Conservation (phyloP, 2,113 vertebrate genomes). For the Nothobranchius kuhntae region DNA sequence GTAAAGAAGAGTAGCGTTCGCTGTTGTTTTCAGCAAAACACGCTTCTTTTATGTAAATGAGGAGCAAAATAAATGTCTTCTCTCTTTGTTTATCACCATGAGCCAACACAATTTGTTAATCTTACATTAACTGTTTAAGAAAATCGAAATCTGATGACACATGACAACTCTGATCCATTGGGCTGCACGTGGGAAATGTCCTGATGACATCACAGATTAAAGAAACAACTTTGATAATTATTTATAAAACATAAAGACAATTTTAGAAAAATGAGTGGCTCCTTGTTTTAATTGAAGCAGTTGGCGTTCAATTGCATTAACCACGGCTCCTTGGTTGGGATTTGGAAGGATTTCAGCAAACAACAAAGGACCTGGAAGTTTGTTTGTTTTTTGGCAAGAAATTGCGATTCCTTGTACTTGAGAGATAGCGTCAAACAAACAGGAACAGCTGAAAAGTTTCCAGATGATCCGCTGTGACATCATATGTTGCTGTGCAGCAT, state of each 20-base stretch:
- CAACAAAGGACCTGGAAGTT: conserved; percentile 9
- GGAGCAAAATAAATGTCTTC: not conserved
- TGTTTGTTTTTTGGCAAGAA: conserved; percentile 1
- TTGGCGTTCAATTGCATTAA: conserved; percentile 48
- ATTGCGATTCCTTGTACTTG: conserved; percentile 16
- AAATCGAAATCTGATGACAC: too few species aligned
- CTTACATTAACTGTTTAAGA: too few species aligned
- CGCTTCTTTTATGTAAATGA: conserved; percentile 18
- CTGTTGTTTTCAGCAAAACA: conserved; percentile 24
- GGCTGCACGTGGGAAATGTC: not conserved
- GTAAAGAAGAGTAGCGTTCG: not conserved
- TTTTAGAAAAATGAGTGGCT: conserved; percentile 11
- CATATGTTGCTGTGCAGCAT: too few species aligned
- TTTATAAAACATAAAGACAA: conserved; percentile 25
- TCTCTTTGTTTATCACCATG: too few species aligned
- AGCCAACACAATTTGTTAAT: too few species aligned
- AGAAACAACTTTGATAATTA: conserved; percentile 40
- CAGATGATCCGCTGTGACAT: too few species aligned
- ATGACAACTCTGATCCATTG: too few species aligned
- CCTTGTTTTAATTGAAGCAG: conserved; percentile 57
- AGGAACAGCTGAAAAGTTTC: too few species aligned
- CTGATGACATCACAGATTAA: conserved; percentile 46
- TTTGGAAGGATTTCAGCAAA: conserved; percentile 58
- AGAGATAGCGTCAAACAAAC: not conserved
- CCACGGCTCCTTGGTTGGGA: conserved; percentile 31